Percentiles rank a stretch among this genome's conserved stretches.
phyloP scores from a whole-genome alignment of 2,113 vertebrate genomes.

The Podiceps cristatus region DNA sequence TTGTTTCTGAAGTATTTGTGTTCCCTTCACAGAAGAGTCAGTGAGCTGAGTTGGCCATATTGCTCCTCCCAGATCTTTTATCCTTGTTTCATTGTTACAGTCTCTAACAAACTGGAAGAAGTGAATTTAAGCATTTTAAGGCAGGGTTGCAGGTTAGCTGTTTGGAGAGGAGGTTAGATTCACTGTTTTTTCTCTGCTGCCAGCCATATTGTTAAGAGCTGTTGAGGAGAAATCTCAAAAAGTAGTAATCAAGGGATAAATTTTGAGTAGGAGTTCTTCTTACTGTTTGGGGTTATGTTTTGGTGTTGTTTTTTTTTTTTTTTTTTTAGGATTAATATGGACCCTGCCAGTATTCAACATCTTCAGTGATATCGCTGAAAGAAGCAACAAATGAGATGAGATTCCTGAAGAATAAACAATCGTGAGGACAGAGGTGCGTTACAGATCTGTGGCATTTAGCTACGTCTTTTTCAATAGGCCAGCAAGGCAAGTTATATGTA shows the following conservation, averaged over 20 bases:
- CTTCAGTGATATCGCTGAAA: not conserved
- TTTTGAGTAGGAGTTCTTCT: not conserved
- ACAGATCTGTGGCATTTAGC: not conserved
- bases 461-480: not conserved
- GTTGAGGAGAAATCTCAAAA: not conserved
- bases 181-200: not conserved
- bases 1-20: not conserved
- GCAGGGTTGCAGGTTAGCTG: not conserved
- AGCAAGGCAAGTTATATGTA: not conserved
- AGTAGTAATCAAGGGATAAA: not conserved
- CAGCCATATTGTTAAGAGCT: not conserved
- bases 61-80: not conserved
- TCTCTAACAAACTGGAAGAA: not conserved
- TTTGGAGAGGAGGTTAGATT: not conserved
- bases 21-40: not conserved
- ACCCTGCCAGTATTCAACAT: not conserved
- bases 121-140: not conserved
- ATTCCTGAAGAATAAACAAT: not conserved
- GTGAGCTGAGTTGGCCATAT: not conserved
- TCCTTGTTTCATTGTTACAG: accelerated
- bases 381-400: not conserved
- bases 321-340: not conserved
- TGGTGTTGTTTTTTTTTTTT: too few species aligned
- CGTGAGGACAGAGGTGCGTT: not conserved
- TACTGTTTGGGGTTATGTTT: not conserved